These are phyloP conservation scores for Macrosoma leucophasiata DNA, from an alignment of 2,888 invertebrate species.

Conservation along the genomic window DNA sequence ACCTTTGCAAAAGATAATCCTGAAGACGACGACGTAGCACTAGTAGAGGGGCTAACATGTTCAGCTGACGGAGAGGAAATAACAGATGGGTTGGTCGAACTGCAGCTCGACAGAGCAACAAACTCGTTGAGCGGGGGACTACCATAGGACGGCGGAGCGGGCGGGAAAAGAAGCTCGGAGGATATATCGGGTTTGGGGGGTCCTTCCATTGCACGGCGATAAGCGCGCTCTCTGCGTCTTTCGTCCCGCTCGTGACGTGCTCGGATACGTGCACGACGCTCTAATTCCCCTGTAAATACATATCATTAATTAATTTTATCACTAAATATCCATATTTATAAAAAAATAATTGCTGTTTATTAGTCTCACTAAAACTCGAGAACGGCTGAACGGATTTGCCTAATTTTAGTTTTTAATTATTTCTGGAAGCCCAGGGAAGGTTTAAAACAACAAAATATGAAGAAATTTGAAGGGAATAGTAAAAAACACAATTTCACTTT, in stretches of 20 bases:
- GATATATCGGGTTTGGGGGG: conserved; percentile 79
- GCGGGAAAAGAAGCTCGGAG: conserved; percentile 55
- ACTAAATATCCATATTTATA: too few relatives aligned
- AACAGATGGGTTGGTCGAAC: conserved; percentile 20
- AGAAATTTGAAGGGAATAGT: too few relatives aligned
- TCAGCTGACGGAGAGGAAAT: neutral
- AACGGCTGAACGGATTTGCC: too few relatives aligned
- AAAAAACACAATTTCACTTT: too few relatives aligned
- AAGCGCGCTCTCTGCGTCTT: conserved; percentile 84
- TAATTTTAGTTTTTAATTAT: too few relatives aligned
- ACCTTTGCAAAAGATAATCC: conserved; percentile 70
- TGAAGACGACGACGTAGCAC: conserved; percentile 40
- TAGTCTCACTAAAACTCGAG: too few relatives aligned
- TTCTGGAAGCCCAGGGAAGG: too few relatives aligned
- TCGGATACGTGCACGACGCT: conserved; percentile 80
- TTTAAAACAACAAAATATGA: too few relatives aligned
- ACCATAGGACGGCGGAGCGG: conserved; percentile 39
- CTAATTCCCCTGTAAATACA: conserved; percentile 83
- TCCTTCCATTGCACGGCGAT: conserved; percentile 82
- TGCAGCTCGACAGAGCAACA: conserved; percentile 22
- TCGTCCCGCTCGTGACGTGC: conserved; percentile 86
- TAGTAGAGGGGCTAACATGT: conserved; percentile 15
- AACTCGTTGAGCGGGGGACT: conserved; percentile 29
- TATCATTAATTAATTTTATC: too few relatives aligned
- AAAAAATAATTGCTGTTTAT: too few relatives aligned